Percentiles rank a stretch among this genome's conserved stretches.
Conservation (phyloP, 2,797 vertebrate genomes). For the Halcyon badia region DNA sequence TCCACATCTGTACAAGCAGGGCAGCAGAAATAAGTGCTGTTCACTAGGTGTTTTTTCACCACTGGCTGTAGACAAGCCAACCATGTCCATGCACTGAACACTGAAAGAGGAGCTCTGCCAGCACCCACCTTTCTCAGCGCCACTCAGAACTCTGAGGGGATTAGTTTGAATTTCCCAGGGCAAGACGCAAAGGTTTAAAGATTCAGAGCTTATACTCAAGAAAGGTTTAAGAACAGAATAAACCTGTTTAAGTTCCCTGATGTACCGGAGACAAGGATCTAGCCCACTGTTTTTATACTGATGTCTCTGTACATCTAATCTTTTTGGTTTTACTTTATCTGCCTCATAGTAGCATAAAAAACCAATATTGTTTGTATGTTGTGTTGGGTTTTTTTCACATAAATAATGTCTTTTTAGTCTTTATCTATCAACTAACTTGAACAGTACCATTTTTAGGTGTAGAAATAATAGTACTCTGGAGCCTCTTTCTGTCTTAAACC, state of each 20-base stretch:
- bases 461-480: slow-evolving; percentile 48
- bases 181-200: neutral
- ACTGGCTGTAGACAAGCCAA: neutral
- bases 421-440: slow-evolving; percentile 9
- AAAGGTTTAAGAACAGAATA: neutral
- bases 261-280: neutral
- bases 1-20: neutral
- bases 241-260: neutral
- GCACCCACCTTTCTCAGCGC: neutral
- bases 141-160: neutral
- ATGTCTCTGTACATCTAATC: neutral
- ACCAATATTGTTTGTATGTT: neutral
- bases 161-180: neutral
- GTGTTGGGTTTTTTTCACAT: neutral
- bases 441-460: neutral
- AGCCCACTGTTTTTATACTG: neutral
- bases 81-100: accelerated
- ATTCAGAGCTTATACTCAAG: neutral
- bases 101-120: neutral
- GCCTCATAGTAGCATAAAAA: neutral
- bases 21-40: neutral
- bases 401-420: neutral
- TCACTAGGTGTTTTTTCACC: neutral
- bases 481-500: slow-evolving; percentile 40
- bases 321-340: neutral